Evolutionary conservation across 2,888 invertebrate species (phyloP).

Genomic region (Campoletis raptor): DNA sequence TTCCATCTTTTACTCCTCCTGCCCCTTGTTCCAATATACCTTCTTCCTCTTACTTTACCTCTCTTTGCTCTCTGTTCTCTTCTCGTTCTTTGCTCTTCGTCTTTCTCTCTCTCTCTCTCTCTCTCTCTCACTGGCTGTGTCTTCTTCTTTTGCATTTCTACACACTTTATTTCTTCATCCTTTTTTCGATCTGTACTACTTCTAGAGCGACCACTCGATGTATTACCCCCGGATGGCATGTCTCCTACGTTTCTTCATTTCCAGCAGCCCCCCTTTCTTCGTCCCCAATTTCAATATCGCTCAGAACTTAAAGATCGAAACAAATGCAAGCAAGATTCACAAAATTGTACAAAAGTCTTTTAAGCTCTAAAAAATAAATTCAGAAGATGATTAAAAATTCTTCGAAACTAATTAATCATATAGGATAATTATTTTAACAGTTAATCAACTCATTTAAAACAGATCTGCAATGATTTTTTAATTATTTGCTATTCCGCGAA

Average conservation of each 20-base stretch:
- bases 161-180: slow-evolving; percentile 65
- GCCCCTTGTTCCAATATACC: slow-evolving; percentile 74
- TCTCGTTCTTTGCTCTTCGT: neutral
- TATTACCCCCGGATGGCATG: slow-evolving; percentile 74
- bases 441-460: neutral
- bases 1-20: slow-evolving; percentile 57
- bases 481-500: neutral
- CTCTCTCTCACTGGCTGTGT: slow-evolving; percentile 68
- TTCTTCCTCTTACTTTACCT: slow-evolving; percentile 67
- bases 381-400: neutral
- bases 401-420: neutral
- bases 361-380: neutral
- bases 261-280: neutral
- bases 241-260: slow-evolving; percentile 24
- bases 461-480: neutral
- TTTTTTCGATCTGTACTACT: slow-evolving; percentile 41
- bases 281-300: slow-evolving; percentile 32
- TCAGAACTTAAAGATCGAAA: slow-evolving; percentile 69
- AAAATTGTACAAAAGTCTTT: slow-evolving; percentile 65
- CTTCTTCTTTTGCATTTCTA: slow-evolving; percentile 38
- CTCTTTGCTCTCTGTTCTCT: neutral
- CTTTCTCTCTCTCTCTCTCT: slow-evolving; percentile 68
- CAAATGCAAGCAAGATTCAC: slow-evolving; percentile 82
- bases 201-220: slow-evolving; percentile 71
- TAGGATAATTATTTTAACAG: neutral